Evolutionary conservation across 1,140 invertebrate genomes (phyloP), one percentile per base, ranked within the genome.

Genomic region (Bombus difficillimus): DNA sequence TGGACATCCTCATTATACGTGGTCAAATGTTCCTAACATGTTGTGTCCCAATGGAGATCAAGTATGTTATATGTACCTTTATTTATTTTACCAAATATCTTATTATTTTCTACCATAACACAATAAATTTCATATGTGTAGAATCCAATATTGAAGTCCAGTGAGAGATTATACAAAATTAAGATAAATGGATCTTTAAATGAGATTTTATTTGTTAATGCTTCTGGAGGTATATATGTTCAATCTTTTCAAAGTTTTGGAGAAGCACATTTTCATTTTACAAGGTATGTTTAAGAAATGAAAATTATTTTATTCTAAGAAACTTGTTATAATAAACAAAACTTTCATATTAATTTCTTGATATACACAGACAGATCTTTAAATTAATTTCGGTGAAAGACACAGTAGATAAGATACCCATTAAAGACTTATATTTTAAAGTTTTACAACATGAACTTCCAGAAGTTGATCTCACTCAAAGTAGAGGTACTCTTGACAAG

Each of bases 181-280:
- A 89, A 89, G 68, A 28, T 75, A 8, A 79, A 88, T 57, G 87
- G 69, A 41, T 43, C 39, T 3, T n/a, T 79, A 64, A 69, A 71
- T 34, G 78, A 91, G 37, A 92, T 95, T 57, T 82, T 87, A 10
- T 93, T 89, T 64, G 77, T 95, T 13, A 95, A 95, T 87, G 93
- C 93, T 68, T 93, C 94, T 39, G 94, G 94, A 53, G 92, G 93
- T 79, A 92, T 95, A 81, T 95, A 95, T 78, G 89, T 95, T 10
- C 94, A 95, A 88, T 93, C 94, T 34, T 95, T 95, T 82, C 93
- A 94, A 92, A 95, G 93, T 83, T 92, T 94, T 81, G 93, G 93
- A 18, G 94, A 95, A 92, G 93, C 94, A 76, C 94, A 95, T 12
- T 95, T 93, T 86, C 88, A 93, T 74, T 93, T 93, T 39, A 92